A percentile compares a stretch with the other conserved stretches of the same genome.
These are phyloP conservation scores for Ctena decussata DNA, from an alignment of 2,888 invertebrate species.

Conservation along the genomic window DNA sequence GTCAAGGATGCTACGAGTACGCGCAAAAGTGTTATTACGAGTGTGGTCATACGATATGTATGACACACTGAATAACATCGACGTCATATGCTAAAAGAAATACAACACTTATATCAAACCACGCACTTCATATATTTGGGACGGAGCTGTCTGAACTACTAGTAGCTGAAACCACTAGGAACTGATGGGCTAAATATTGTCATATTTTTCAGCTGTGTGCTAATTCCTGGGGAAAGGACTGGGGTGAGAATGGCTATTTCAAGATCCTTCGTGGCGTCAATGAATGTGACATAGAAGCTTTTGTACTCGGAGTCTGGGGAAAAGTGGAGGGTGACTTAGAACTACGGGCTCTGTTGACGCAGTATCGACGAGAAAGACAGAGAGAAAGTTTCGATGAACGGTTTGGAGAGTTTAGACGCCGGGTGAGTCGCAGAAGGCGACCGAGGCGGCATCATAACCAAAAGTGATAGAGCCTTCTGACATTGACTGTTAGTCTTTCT, in stretches of 20 bases:
- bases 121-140: too few relatives aligned
- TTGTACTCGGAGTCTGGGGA: slow-evolving; percentile 93
- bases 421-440: neutral
- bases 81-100: too few relatives aligned
- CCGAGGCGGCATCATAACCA: neutral
- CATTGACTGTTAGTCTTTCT: too few relatives aligned
- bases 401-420: neutral
- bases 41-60: too few relatives aligned
- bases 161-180: too few relatives aligned
- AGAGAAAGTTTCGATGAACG: slow-evolving; percentile 18
- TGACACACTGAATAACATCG: too few relatives aligned
- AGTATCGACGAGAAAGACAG: slow-evolving; percentile 55
- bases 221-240: slow-evolving; percentile 97
- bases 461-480: too few relatives aligned
- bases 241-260: slow-evolving; percentile 98
- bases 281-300: slow-evolving; percentile 96
- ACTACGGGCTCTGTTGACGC: slow-evolving; percentile 51
- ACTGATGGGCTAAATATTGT: too few relatives aligned
- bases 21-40: too few relatives aligned
- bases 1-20: too few relatives aligned
- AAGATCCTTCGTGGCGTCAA: slow-evolving; percentile 94
- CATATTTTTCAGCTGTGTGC: slow-evolving; percentile 92
- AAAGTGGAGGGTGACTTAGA: slow-evolving; percentile 69
- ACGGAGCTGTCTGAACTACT: too few relatives aligned
- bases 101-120: too few relatives aligned